These are phyloP conservation scores for Brachycybe producta DNA, from an alignment of 2,888 invertebrate genomes.

Conservation along the genomic window DNA sequence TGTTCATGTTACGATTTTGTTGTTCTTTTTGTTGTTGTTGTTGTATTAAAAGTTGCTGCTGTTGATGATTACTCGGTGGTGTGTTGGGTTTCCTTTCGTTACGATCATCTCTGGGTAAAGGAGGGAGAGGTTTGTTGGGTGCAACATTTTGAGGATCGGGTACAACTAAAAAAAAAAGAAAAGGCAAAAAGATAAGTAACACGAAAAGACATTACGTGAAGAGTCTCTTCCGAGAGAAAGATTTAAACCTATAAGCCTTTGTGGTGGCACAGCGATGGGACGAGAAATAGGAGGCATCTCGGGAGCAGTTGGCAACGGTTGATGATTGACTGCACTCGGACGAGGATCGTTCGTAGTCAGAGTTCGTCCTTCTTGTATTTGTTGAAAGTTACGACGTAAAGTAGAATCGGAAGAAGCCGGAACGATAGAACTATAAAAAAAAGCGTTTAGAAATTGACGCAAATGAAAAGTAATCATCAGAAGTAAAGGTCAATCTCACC, in stretches of 20 bases:
- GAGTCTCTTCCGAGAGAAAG: not conserved
- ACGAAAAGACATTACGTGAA: not conserved
- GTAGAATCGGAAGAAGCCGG: slow-evolving; percentile 87
- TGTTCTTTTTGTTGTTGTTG: slow-evolving; percentile 48
- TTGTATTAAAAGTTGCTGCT: slow-evolving; percentile 31
- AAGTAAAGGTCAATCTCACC: slow-evolving; percentile 30
- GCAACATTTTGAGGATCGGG: slow-evolving; percentile 73
- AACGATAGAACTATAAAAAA: slow-evolving; percentile 54
- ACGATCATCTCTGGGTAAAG: slow-evolving; percentile 46
- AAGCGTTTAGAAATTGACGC: too few relatives aligned
- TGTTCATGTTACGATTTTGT: slow-evolving; percentile 9
- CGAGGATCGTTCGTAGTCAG: slow-evolving; percentile 18
- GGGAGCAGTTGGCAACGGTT: slow-evolving; percentile 6
- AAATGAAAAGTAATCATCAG: slow-evolving; percentile 1
- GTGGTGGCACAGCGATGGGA: slow-evolving; percentile 69
- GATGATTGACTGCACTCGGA: slow-evolving; percentile 13
- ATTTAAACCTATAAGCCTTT: slow-evolving; percentile 71
- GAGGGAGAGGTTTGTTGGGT: slow-evolving; percentile 56
- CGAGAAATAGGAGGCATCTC: slow-evolving; percentile 1
- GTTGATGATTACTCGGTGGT: slow-evolving; percentile 28
- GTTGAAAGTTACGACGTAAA: slow-evolving; percentile 90
- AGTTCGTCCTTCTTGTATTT: slow-evolving; percentile 58
- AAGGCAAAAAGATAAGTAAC: too few relatives aligned
- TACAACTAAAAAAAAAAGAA: slow-evolving; percentile 44
- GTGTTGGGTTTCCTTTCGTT: slow-evolving; percentile 30